These are phyloP conservation scores for Phymatocera aterrima DNA, from an alignment of 2,888 invertebrate genomes.

Conservation along the genomic window DNA sequence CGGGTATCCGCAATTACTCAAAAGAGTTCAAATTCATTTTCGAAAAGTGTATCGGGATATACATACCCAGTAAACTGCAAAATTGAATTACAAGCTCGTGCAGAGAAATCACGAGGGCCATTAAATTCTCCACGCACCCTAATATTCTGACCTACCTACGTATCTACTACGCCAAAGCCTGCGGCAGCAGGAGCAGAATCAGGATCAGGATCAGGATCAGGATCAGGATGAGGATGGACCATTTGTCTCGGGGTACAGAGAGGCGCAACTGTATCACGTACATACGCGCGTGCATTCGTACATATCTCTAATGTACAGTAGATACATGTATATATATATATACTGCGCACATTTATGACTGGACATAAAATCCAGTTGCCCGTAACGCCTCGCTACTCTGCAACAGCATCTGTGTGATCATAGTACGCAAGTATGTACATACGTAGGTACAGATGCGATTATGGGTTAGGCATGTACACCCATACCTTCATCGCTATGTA, in stretches of 20 bases:
- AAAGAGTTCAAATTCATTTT: too few species aligned
- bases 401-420: slow-evolving; percentile 14
- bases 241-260: slow-evolving; percentile 29
- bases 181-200: too few species aligned
- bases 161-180: neutral
- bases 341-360: slow-evolving; percentile 1
- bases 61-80: too few species aligned
- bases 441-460: neutral
- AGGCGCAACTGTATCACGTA: too few species aligned
- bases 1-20: too few species aligned
- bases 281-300: neutral
- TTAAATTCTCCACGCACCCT: slow-evolving; percentile 56
- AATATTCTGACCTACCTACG: slow-evolving; percentile 25
- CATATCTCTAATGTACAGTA: neutral
- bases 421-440: too few species aligned
- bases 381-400: slow-evolving; percentile 1
- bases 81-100: neutral
- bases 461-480: neutral
- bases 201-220: too few species aligned
- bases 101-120: slow-evolving; percentile 65
- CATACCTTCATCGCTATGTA: neutral
- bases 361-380: slow-evolving; percentile 32
- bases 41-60: neutral
- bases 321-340: neutral
- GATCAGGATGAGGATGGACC: too few species aligned